These are phyloP conservation scores for Brachionus rotundiformis DNA, from an alignment of 1,140 invertebrate genomes.

Conservation along the genomic window DNA sequence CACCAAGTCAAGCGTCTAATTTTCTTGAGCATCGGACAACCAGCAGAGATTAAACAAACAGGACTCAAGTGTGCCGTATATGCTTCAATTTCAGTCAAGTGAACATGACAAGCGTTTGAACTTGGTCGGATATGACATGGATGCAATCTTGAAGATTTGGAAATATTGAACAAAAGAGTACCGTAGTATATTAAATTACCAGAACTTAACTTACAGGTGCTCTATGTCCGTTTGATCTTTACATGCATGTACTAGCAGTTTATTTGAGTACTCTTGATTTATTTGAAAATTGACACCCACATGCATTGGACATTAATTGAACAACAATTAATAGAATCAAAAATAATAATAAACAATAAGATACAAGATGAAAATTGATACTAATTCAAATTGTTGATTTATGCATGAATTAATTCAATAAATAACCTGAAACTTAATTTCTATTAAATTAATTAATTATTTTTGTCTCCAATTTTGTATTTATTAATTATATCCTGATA, in stretches of 20 bases:
- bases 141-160: not conserved
- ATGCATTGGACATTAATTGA: not conserved
- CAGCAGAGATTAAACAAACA: not conserved
- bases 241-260: not conserved
- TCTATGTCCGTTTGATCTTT: not conserved
- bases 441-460: not conserved
- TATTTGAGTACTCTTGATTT: not conserved
- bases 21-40: not conserved
- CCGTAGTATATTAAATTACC: constrained; percentile 13
- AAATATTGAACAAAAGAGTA: not conserved
- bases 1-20: not conserved
- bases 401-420: not conserved
- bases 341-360: not conserved
- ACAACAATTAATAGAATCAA: not conserved
- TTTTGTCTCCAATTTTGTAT: constrained; percentile 1
- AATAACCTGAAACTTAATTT: constrained; percentile 31
- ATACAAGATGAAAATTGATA: not conserved
- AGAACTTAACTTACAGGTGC: not conserved
- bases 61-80: not conserved
- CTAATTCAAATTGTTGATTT: not conserved
- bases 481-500: not conserved
- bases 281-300: not conserved
- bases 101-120: constrained; percentile 42
- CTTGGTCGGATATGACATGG: constrained; percentile 8
- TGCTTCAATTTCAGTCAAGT: not conserved